Base-by-base conservation (phyloP, 2,888 invertebrate species). In the Drosophila leonis region DNA sequence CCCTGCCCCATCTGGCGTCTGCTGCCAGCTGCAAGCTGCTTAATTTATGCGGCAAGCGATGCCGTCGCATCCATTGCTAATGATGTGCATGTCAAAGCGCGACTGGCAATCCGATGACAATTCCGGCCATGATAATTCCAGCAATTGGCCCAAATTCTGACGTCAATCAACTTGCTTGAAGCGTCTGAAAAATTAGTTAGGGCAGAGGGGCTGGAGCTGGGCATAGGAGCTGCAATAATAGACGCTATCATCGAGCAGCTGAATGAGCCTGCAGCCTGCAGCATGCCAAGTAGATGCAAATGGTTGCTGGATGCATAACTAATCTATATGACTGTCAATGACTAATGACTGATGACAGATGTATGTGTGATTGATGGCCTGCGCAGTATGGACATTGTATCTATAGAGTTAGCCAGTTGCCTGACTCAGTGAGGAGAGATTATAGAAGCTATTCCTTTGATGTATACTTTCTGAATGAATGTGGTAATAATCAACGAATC, bases 51-150 rank as follows among this genome's bases (percentile, higher is more conserved):
- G 54, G 33, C 37, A 51, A 57, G 62, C 60, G 55, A 56, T 62
- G 67, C 49, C 65, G 29, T 51, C 46, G 49, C 49, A 49, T 39
- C 27, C 42, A 44, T 49, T 52, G 61, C 74, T 62, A 54, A 60
- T 35, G 67, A 69, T 72, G 72, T 83, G 82, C 88, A 75, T 80
- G 78, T 83, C 83, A 88, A 80, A 86, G 83, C 69, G 65, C 66
- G 67, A 63, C 66, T 68, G 80, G 80, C 80, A 88, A 84, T 76
- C 77, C 52, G 73, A 57, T 68, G 72, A 68, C 65, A 72, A 67
- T 83, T 73, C 65, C 62, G 61, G 55, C 80, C 70, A 73, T 71
- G 80, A 80, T 77, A 80, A 83, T 74, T 77, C 60, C 49, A 39
- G 49, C 48, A 65, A 70, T 65, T 67, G 65, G 46, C 65, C 20